These are phyloP conservation scores for Xiphophorus birchmanni DNA, from an alignment of 2,797 vertebrate genomes.

Conservation along the genomic window DNA sequence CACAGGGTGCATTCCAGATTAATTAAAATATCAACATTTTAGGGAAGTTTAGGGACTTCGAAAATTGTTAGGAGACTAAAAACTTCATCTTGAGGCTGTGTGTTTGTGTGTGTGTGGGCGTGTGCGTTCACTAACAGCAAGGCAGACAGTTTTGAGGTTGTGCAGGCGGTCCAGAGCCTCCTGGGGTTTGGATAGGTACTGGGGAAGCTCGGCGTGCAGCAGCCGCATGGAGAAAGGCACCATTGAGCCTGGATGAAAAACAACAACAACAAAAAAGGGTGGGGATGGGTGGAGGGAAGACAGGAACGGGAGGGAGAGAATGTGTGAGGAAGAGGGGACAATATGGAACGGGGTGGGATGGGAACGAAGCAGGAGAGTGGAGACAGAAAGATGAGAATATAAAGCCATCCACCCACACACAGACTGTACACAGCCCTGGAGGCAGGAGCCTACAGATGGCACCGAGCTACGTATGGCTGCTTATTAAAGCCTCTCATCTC, in stretches of 20 bases:
- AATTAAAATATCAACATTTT: not conserved
- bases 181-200: constrained; percentile 93
- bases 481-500: constrained; percentile 78
- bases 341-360: constrained; percentile 63
- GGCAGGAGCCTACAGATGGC: constrained; percentile 80
- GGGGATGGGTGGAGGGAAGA: constrained; percentile 13
- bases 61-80: constrained; percentile 40
- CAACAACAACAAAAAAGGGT: not conserved
- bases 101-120: constrained; percentile 31
- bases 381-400: constrained; percentile 71
- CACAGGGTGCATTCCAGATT: not conserved
- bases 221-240: constrained; percentile 97
- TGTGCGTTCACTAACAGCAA: constrained; percentile 79
- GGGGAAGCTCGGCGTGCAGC: constrained; percentile 93
- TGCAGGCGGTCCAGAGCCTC: constrained; percentile 94
- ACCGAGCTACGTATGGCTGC: constrained; percentile 78
- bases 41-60: not conserved
- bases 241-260: constrained; percentile 88
- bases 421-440: constrained; percentile 74
- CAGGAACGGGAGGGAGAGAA: constrained; percentile 16
- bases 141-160: constrained; percentile 87
- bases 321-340: constrained; percentile 24
- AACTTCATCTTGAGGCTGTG: constrained; percentile 43
- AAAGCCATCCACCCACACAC: constrained; percentile 77
- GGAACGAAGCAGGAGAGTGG: constrained; percentile 54